Percentiles rank a stretch among this genome's conserved stretches.
Conservation (phyloP, 2,113 vertebrate genomes). For the Sphyrna mokarran region DNA sequence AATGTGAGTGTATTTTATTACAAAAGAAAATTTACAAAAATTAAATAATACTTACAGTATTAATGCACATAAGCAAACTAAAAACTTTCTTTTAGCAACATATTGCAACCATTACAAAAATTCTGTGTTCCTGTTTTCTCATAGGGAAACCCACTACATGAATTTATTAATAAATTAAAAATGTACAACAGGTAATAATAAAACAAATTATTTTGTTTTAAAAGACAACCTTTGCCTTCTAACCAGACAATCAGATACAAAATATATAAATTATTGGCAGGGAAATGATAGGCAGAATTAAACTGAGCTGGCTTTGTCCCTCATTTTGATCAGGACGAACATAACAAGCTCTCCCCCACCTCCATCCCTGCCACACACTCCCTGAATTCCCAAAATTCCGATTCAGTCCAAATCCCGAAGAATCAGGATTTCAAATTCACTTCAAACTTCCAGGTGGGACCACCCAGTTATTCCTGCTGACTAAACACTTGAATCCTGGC, state of each 20-base stretch:
- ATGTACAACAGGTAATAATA: conserved; percentile 17
- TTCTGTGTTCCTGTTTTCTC: neutral
- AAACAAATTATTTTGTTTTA: conserved; percentile 3
- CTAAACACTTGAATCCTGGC: neutral
- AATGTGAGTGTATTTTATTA: conserved; percentile 29
- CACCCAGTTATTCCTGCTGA: too few species aligned
- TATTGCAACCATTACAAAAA: conserved; percentile 20
- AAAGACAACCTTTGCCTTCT: neutral
- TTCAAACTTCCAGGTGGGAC: neutral
- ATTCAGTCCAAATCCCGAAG: neutral
- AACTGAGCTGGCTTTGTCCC: neutral
- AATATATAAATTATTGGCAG: neutral
- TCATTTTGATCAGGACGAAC: neutral
- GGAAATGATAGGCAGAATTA: neutral
- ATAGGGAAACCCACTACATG: neutral
- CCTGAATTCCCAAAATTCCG: too few species aligned
- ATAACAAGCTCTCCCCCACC: neutral
- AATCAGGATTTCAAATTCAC: too few species aligned
- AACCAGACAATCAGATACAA: neutral
- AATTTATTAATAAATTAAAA: conserved; percentile 37
- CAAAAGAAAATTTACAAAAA: conserved; percentile 26
- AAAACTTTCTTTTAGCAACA: neutral
- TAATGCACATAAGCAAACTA: conserved; percentile 27
- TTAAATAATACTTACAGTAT: conserved; percentile 35
- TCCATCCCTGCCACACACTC: too few species aligned